Base-by-base conservation (phyloP, 2,797 vertebrate genomes). In the Phylloscopus collybita region DNA sequence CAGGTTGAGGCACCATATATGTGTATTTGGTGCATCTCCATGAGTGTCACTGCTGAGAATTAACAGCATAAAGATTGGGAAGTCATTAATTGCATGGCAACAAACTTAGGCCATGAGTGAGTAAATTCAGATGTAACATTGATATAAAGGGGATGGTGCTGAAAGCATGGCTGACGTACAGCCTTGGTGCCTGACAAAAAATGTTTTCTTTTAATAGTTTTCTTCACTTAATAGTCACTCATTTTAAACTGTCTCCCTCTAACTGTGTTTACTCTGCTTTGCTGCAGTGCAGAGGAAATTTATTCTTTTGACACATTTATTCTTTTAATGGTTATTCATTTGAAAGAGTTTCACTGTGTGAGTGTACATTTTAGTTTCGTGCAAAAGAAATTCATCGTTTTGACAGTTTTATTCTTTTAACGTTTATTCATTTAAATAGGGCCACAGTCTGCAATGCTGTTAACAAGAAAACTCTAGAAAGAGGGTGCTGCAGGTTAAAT, bases 291-390 rank as follows among this genome's bases (percentile, higher is more conserved):
- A 96, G 78, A 74, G 62, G 64, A 96, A 97, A 97, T 97, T 86
- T 92, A 95, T 97, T 97, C 61, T 75, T 97, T 93, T 97, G 95
- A 96, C 92, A 97, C 64, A 93, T 96, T 97, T 97, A 97, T 97
- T 96, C 75, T 96, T 96, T 94, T 95, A 97, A 97, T 96, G 88
- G 51, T 94, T 97, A 96, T 92, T 96, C 93, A 97, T 97, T 96
- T 94, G 61, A 72, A 86, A 95, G 93, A 83, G 49, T 95, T 97
- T 84, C n/a, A 23, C 82, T 59, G 53, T 72, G 45, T 88, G 67
- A 69, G 86, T 94, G 74, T 85, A 93, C 91, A 82, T 96, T 97
- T 95, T 94, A 96, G 83, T 94, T 95, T 93, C 3, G n/a, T 95
- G 62, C 59, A 88, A 89, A 73, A 96, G 67, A 95, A 73, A 97